Base-by-base conservation (phyloP, 2,113 vertebrate species). In the Lophura nycthemera region DNA sequence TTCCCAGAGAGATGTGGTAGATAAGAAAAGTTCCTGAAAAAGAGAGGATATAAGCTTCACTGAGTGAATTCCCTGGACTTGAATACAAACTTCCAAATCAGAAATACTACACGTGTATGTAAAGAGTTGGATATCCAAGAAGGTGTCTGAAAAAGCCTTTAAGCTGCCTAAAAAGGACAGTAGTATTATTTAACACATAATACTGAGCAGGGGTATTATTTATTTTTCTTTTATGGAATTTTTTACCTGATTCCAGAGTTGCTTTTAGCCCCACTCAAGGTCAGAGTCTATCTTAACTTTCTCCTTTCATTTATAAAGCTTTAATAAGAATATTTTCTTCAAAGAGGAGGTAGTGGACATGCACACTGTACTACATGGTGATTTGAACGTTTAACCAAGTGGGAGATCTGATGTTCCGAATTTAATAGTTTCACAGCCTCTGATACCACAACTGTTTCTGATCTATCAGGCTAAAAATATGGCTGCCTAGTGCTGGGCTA, bases 321-420 rank as follows among this genome's bases (percentile, higher is more conserved):
- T 57, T 30, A 30, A 18, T 32, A 38, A 34, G 13, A 65, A 42
- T 66, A 67, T 63, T 90, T 88, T 56, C n/a, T 78, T 89, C 61
- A 78, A 34, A 90, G 24, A 48, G 2, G 4, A 47, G 3, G 8
- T 48, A 52, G 30, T 13, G 79, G 30, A 88, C 11, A 5, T 45
- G 30, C 11, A 59, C 15, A 27, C 4, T 89, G 47, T 13, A 73
- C 32, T 10, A 40, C 10, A 50, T 12, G 4, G 3, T 71, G 16
- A 36, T 84, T 45, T 81, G 24, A 75, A 34, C 16, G 32, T 64
- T 77, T 25, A 56, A 0, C 2, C 0, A 1, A 60, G 21, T 21
- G 34, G 42, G 27, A 90, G 16, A 42, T n/a, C 65, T 42, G 9
- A 34, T 80, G 16, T 83, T 83, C 57, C 11, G 29, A 64, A 20